Conservation (phyloP, 2,797 vertebrate species). For the Pangasius larnaudii region DNA sequence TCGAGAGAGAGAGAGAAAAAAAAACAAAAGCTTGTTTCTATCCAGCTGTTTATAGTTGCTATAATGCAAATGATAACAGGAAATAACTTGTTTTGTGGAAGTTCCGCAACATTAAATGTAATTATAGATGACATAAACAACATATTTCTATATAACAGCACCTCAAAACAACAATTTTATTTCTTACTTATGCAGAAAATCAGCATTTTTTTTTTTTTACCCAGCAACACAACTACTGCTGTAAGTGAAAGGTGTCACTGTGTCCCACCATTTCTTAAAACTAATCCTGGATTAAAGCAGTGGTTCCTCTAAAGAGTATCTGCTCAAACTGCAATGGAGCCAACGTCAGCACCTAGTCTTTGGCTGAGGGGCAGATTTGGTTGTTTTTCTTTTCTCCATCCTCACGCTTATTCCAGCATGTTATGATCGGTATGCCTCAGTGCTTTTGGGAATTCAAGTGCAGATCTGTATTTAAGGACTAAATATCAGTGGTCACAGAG, state of each 20-base stretch:
- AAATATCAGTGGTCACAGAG: neutral
- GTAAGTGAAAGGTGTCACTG: neutral
- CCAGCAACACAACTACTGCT: neutral
- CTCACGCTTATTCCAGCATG: constrained; percentile 19
- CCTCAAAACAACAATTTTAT: neutral
- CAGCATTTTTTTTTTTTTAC: neutral
- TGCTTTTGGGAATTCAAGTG: constrained; percentile 6
- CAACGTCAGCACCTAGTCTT: neutral
- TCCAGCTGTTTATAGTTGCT: neutral
- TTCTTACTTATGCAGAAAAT: neutral
- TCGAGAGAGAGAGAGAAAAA: neutral
- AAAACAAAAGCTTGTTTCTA: neutral
- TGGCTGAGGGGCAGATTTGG: neutral
- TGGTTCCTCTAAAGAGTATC: neutral
- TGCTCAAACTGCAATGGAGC: neutral
- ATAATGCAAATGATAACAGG: too few relatives aligned
- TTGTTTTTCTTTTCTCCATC: constrained; percentile 5
- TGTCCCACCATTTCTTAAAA: neutral
- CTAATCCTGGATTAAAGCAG: constrained; percentile 1
- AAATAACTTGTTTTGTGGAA: neutral
- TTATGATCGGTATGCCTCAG: constrained; percentile 13
- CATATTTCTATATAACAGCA: neutral
- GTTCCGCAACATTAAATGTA: neutral
- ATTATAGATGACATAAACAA: neutral
- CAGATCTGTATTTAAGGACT: constrained; percentile 11